Evolutionary conservation across 2,888 invertebrate species (phyloP).

Genomic region (Rosalia funebris): DNA sequence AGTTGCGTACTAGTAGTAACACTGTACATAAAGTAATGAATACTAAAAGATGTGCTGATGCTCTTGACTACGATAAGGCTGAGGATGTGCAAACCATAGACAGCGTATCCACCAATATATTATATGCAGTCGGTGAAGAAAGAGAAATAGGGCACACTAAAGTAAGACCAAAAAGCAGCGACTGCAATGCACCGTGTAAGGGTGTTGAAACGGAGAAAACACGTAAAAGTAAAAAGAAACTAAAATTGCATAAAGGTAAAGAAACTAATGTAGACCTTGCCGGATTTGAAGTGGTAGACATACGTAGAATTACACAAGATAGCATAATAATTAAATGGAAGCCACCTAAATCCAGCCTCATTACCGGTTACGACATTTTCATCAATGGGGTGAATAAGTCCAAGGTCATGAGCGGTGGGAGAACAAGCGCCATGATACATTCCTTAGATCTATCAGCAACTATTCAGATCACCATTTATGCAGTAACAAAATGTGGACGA

Average conservation of each 20-base stretch:
- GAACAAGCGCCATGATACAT: conserved; percentile 53
- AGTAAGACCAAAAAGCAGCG: background rate
- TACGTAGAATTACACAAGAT: conserved; percentile 50
- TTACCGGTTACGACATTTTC: conserved; percentile 52
- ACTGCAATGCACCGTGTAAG: background rate
- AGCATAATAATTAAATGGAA: conserved; percentile 55
- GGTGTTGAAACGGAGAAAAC: conserved; percentile 29
- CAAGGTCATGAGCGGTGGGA: conserved; percentile 51
- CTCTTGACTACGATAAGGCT: conserved; percentile 46
- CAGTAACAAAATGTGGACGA: conserved; percentile 49
- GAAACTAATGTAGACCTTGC: conserved; percentile 41
- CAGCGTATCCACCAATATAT: conserved; percentile 27
- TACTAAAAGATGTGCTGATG: conserved; percentile 28
- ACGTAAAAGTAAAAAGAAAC: conserved; percentile 18
- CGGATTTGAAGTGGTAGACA: conserved; percentile 51
- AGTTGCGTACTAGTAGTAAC: conserved; percentile 46
- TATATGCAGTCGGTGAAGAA: conserved; percentile 31
- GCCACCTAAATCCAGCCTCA: conserved; percentile 38
- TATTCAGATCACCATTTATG: conserved; percentile 52
- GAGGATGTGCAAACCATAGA: conserved; percentile 30
- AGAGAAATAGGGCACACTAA: conserved; percentile 1
- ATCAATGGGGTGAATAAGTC: conserved; percentile 50
- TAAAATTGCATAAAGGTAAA: conserved; percentile 38
- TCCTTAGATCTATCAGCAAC: conserved; percentile 47
- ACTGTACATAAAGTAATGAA: conserved; percentile 44